phyloP scores from a whole-genome alignment of 2,888 invertebrate species.

The Coleophora flavipennella region DNA sequence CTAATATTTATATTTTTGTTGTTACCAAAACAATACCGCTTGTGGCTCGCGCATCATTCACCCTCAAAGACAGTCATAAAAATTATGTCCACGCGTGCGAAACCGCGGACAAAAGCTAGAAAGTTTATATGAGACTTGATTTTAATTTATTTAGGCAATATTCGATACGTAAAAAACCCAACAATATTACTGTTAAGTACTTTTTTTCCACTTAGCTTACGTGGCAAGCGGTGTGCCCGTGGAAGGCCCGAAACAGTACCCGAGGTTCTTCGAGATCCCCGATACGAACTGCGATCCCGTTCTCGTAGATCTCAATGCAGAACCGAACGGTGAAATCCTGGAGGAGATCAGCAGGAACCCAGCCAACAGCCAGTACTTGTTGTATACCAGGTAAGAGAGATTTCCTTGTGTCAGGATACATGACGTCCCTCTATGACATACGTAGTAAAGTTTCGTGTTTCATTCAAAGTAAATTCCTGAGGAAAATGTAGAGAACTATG shows the following conservation, averaged over 20 bases:
- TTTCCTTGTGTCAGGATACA: too few relatives aligned
- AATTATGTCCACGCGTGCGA: too few relatives aligned
- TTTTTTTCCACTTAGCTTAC: not conserved
- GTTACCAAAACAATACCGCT: too few relatives aligned
- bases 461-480: too few relatives aligned
- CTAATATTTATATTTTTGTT: too few relatives aligned
- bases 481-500: too few relatives aligned
- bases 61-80: too few relatives aligned
- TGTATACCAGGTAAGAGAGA: conserved; percentile 24
- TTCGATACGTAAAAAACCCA: not conserved
- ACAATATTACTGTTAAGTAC: not conserved
- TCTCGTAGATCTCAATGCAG: conserved; percentile 30
- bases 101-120: too few relatives aligned
- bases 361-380: conserved; percentile 28
- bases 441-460: too few relatives aligned
- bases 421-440: too few relatives aligned
- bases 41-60: too few relatives aligned
- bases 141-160: not conserved
- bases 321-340: conserved; percentile 26
- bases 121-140: too few relatives aligned
- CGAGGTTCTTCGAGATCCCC: conserved; percentile 28
- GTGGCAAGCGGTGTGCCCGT: conserved; percentile 13
- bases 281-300: conserved; percentile 30
- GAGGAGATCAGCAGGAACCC: conserved; percentile 29
- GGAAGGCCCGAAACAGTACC: conserved; percentile 17